A percentile compares a stretch with the other conserved stretches of the same genome.
phyloP scores from a whole-genome alignment of 2,888 invertebrate species.

The Seira sanloemensis region DNA sequence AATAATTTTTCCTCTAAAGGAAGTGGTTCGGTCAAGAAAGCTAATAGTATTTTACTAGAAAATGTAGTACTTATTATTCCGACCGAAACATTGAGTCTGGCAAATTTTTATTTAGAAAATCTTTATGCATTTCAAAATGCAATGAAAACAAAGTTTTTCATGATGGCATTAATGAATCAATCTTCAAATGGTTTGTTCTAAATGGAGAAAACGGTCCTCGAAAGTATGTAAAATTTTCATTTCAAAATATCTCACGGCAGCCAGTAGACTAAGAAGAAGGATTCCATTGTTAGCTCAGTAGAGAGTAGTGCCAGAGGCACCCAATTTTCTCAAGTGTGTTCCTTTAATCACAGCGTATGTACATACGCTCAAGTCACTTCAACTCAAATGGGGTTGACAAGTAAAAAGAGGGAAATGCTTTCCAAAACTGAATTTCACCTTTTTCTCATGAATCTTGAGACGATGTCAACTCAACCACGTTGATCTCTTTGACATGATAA shows the following conservation, averaged over 20 bases:
- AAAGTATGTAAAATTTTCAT: neutral
- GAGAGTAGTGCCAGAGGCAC: neutral
- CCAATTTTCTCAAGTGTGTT: neutral
- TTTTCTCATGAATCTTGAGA: neutral
- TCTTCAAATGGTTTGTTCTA: neutral
- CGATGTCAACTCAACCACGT: neutral
- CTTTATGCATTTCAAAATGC: neutral
- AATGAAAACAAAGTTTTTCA: neutral
- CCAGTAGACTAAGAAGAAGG: neutral
- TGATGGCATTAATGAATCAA: neutral
- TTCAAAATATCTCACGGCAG: neutral
- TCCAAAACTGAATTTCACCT: neutral
- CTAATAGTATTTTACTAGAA: neutral
- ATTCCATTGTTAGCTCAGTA: neutral
- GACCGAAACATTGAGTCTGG: too few species aligned
- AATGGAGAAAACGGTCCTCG: neutral
- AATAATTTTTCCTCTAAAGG: neutral
- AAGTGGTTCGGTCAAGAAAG: neutral
- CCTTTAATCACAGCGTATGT: neutral
- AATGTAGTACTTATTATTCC: neutral
- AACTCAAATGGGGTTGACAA: too few species aligned
- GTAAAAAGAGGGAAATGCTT: too few species aligned
- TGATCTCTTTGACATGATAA: neutral
- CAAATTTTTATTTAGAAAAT: too few species aligned
- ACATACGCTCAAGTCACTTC: too few species aligned